Base-by-base conservation (phyloP, 2,113 vertebrate species). In the Chrysochloris asiatica region DNA sequence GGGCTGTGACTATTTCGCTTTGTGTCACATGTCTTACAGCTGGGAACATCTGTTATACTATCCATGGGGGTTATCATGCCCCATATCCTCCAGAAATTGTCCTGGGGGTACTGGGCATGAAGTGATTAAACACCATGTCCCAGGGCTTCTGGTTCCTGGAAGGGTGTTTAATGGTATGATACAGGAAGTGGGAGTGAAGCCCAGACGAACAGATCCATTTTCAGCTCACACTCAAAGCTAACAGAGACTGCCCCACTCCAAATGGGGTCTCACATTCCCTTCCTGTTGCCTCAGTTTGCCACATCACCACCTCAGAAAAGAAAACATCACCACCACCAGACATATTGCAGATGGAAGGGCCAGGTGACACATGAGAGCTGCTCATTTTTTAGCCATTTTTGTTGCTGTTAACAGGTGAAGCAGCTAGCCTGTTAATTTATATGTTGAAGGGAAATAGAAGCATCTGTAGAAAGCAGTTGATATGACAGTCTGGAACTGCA, bases 21-120 rank as follows among this genome's bases (percentile, higher is more conserved):
- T 78, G 8, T 78, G 38, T 41, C 63, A 45, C 38, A 28, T 50
- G 76, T 89, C 47, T 86, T 90, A 90, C 85, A 86, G 67, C 88
- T 77, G 54, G 45, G 59, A 92, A 90, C 52, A 92, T 61, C 86
- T 94, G 86, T 88, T 95, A 67, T 26, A 30, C 86, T 93, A 77
- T 56, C 80, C 71, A 83, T 65, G 71, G 56, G n/a, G 61, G 36
- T 91, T 90, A 80, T 73, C 92, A 88, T 78, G 88, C 41, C 41
- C 71, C 76, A 88, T 52, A 93, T 92, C 83, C 86, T 89, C 84
- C 76, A 86, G 90, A 83, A 77, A 30, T 69, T 41, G 80, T 84
- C 63, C 73, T 83, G 48, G 24, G 43, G 61, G 81, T 75, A 86
- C 56, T 47, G 38, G 47, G 77, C 80, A 71, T 63, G 38, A 84